These are phyloP conservation scores for Ophioninae sp. DNA, from an alignment of 2,888 invertebrate species.

Conservation along the genomic window DNA sequence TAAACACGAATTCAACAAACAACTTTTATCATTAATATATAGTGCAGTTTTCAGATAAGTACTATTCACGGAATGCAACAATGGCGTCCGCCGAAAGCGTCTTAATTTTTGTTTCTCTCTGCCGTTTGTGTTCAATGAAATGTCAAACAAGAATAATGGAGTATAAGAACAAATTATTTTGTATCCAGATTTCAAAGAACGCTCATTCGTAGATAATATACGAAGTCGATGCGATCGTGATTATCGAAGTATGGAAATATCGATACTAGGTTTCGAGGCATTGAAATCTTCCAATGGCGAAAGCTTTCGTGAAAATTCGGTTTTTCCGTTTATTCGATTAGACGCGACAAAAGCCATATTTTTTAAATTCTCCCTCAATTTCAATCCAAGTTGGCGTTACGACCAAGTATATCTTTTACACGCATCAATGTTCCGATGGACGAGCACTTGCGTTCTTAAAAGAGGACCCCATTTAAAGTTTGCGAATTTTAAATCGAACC, in stretches of 20 bases:
- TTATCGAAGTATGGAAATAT: neutral
- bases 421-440: too few relatives aligned
- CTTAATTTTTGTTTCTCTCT: neutral
- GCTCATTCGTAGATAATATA: neutral
- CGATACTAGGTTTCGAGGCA: slow-evolving; percentile 35
- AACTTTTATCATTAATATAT: neutral
- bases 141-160: neutral
- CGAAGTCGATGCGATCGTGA: neutral
- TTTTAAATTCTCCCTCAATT: neutral
- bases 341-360: neutral
- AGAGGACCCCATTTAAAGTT: too few relatives aligned
- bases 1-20: slow-evolving; percentile 32
- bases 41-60: neutral
- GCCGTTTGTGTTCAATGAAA: neutral
- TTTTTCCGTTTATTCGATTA: neutral
- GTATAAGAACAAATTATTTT: neutral
- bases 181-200: neutral
- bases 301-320: neutral
- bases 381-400: neutral
- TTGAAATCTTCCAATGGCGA: slow-evolving; percentile 52
- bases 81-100: slow-evolving; percentile 5
- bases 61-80: slow-evolving; percentile 9
- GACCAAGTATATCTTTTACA: neutral
- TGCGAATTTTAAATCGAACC: too few relatives aligned
- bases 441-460: too few relatives aligned